Base-by-base conservation (phyloP, 2,888 invertebrate species). In the Cerceris ruficornis region DNA sequence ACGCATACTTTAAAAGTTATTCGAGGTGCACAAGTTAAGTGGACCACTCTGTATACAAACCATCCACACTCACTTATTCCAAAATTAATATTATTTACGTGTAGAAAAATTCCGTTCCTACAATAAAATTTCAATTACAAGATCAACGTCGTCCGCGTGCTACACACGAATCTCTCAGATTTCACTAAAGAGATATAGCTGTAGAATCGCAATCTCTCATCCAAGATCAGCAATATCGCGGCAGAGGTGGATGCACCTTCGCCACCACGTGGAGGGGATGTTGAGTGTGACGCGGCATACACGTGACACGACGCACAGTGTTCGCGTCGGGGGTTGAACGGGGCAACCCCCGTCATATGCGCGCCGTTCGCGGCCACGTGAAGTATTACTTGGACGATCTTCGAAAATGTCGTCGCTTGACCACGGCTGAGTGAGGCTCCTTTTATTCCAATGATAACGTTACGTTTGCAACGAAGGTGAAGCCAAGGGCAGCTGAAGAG, bases 341-440 rank as follows among this genome's bases (percentile, higher is more conserved):
- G 74, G 62, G 69, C 76, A 78, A 86, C 80, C 85, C 85, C 83
- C 84, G 81, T 90, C 90, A 90, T 88, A 91, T 90, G 89, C 89
- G 88, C 88, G 87, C 84, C 85, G 87, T 86, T 87, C 86, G 87
- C 84, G 86, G 83, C 86, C 89, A 89, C 87, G 90, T 88, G 86
- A 87, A 83, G 80, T 82, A 68, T 75, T 74, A 61, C 77, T 69
- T 77, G 75, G 68, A 74, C 72, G 73, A 78, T 73, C 59, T 69
- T 69, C 66, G 67, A 84, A 81, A 85, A 88, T 87, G 86, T 84
- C 81, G 77, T 57, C 77, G 73, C 77, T 81, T 64, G 79, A 84
- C 67, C 75, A 82, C 77, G 82, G 76, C 62, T 86, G 69, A 83
- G 55, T 69, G 59, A 41, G 59, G 49, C 59, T 28, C 28, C 28